These are phyloP conservation scores for Neoscelio sp. DNA, from an alignment of 2,888 invertebrate species.

Conservation along the genomic window DNA sequence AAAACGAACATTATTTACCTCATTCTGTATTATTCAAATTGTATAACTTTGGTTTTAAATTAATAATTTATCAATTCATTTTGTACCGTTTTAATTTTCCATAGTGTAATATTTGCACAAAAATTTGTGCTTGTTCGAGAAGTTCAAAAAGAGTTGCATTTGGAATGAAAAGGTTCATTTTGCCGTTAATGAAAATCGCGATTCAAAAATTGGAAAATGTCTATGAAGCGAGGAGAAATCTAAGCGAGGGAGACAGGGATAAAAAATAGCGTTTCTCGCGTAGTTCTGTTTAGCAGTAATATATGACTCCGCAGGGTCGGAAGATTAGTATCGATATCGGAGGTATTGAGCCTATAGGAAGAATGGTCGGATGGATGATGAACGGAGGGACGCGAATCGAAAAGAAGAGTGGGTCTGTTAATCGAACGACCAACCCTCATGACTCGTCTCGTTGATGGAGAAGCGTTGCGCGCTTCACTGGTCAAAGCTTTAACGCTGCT, in stretches of 20 bases:
- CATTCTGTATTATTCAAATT: too few species aligned
- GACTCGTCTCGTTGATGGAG: constrained; percentile 63
- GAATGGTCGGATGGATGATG: constrained; percentile 60
- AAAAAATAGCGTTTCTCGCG: constrained; percentile 35
- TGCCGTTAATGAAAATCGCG: constrained; percentile 33
- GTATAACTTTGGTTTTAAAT: too few species aligned
- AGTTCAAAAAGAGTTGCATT: constrained; percentile 4
- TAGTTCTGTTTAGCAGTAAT: constrained; percentile 38
- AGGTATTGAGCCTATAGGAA: constrained; percentile 57
- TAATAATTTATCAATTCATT: too few species aligned
- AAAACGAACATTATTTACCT: too few species aligned
- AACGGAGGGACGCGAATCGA: constrained; percentile 62
- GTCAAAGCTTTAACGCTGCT: constrained; percentile 65
- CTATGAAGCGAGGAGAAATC: constrained; percentile 10
- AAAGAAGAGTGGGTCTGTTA: constrained; percentile 62
- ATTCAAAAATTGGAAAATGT: constrained; percentile 35
- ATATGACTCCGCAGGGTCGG: constrained; percentile 55
- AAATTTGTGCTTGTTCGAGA: constrained; percentile 5
- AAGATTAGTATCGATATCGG: constrained; percentile 55
- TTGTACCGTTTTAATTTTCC: constrained; percentile 12
- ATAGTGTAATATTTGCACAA: constrained; percentile 16
- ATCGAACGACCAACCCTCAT: constrained; percentile 62
- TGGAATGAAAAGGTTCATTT: constrained; percentile 9
- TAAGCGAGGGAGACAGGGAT: not conserved
- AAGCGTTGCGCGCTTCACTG: constrained; percentile 61